Base-by-base conservation (phyloP, 1,140 invertebrate species). In the Drosophila virilis region DNA sequence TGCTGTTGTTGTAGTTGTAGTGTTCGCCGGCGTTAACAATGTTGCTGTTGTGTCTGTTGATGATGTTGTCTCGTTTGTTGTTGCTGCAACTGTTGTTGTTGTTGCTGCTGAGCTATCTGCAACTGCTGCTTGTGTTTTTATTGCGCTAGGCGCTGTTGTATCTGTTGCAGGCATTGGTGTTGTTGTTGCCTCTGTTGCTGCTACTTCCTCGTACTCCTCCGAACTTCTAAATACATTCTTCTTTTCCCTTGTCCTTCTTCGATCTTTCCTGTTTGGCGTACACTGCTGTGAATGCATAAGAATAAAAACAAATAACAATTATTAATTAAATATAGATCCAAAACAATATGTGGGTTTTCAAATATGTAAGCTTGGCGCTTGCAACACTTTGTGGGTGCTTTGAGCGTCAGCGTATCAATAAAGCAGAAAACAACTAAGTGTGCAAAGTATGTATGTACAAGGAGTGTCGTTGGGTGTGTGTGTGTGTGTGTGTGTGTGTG, bases 241-340 rank as follows among this genome's bases (percentile, higher is more conserved):
- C 78, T 77, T 88, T 78, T 78, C 79, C 65, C 46, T 42, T 70
- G 60, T 37, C 67, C 50, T 88, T 85, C 64, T 88, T 85, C 75
- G 76, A 37, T 66, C 73, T 76, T 71, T 72, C 75, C 71, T 75
- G 78, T 69, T 28, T 28, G 22, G 75, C 51, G 61, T 69, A 38
- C 61, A 78, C 15, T 78, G 77, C 82, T 85, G 72, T 40, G 70
- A 67, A 51, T 32, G 6, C 37, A 69, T 38, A 46, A 17, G 28
- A n/a, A 50, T 28, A 0, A 43, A 17, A n/a, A 8, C 6, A 42
- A 43, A 42, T 59, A 58, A 40, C 42, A 65, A 54, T 6, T 2
- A 37, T 8, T 9, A 10, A 12, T 48, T n/a, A 15, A 52, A 8
- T 0, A 43, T 35, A 51, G 6, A 38, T 6, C 9, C 51, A 33